phyloP scores from a whole-genome alignment of 2,797 vertebrate species.

The Gambelia wislizenii region DNA sequence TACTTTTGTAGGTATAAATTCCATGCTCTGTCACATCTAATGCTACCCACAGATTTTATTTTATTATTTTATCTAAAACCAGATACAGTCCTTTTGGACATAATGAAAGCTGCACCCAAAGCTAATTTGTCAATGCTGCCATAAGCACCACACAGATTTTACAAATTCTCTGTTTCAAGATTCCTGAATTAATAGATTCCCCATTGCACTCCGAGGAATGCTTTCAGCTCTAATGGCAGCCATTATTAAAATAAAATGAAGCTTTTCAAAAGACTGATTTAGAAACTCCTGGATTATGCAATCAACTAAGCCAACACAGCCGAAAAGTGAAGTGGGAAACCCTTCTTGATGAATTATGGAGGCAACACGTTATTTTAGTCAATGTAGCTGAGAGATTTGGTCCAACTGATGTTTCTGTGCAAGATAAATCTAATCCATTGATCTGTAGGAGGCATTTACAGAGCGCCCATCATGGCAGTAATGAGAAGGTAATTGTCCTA shows the following conservation, averaged over 20 bases:
- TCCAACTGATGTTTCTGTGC: background rate
- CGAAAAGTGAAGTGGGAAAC: background rate
- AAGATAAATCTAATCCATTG: constrained; percentile 40
- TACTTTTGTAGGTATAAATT: background rate
- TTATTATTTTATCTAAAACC: background rate
- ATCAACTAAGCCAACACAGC: background rate
- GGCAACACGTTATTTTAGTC: background rate
- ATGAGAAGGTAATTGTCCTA: constrained; percentile 36
- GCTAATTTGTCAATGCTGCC: background rate
- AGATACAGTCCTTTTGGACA: background rate
- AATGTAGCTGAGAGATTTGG: constrained; percentile 1
- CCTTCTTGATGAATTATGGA: constrained; percentile 18
- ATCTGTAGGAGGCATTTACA: constrained; percentile 34
- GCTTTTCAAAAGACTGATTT: background rate
- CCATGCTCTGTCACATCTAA: background rate
- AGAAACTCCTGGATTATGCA: background rate
- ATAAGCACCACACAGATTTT: background rate
- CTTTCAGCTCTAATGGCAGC: background rate
- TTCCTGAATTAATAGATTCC: background rate
- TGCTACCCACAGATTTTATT: background rate
- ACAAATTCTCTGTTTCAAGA: background rate
- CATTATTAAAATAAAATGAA: background rate
- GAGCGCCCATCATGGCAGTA: constrained; percentile 25
- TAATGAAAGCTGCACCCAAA: background rate
- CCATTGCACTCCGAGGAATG: background rate